Base-by-base conservation (phyloP, 2,888 invertebrate genomes). In the Nemapogon koenigi region DNA sequence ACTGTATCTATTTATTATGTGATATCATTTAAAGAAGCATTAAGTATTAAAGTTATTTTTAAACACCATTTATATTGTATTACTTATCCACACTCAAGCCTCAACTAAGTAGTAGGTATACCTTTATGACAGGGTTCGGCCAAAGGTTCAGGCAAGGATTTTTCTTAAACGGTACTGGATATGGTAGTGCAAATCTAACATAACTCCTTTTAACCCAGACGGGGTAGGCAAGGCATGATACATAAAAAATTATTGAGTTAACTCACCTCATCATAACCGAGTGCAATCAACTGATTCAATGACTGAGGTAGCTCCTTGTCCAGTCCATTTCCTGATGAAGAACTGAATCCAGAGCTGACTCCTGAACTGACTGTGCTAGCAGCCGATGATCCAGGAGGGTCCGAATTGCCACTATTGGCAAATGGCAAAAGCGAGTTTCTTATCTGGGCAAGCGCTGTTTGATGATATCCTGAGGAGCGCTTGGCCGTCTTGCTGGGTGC, bases 371-470 rank as follows among this genome's bases (percentile, higher is more conserved):
- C 88, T 37, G 89, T 89, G 66, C 89, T 89, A 38, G 88, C 89
- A 22, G 88, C 89, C 49, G 88, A 88, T 1, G 88, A 88, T 48
- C 86, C 86, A 27, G 84, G 83, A 35, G 87, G 85, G 50, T 85
- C 84, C 3, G 79, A 71, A 46, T 57, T 76, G 41, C 78, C 75
- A 49, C 76, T 85, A 57, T 90, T 89, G 38, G 90, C 90, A 64
- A 90, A 91, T 38, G 91, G 91, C 53, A 88, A 81, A 52, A 91
- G 70, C 43, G 91, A 90, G 67, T 90, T 90, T 52, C 91, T 84
- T 58, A 91, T 92, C 73, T 91, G 89, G 72, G 89, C 90, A 70
- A 92, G 84, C 62, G 91, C 91, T 80, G 91, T 90, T 72, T 90
- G 89, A 75, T 89, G 89, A 75, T 91, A 91, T 78, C 89, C 89